These are phyloP conservation scores for Sinelater perroti DNA, from an alignment of 2,888 invertebrate genomes.

Conservation along the genomic window DNA sequence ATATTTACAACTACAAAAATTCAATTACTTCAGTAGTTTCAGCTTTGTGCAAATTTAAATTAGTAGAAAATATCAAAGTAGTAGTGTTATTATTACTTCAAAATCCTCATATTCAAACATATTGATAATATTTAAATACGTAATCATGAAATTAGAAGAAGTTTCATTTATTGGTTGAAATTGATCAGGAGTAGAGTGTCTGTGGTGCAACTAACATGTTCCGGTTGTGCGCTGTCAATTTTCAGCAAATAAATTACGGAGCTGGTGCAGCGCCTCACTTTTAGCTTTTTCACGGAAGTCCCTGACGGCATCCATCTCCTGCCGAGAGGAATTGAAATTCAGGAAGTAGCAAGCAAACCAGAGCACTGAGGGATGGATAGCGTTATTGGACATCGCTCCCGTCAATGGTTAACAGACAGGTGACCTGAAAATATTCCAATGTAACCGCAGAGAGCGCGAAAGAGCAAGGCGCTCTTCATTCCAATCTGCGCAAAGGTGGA, in stretches of 20 bases:
- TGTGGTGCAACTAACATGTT: too few relatives aligned
- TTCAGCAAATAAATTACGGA: constrained; percentile 29
- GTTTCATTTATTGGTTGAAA: too few relatives aligned
- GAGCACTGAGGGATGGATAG: constrained; percentile 36
- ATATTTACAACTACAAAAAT: too few relatives aligned
- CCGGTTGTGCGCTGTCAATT: constrained; percentile 24
- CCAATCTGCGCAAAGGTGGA: constrained; percentile 22
- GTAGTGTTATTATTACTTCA: too few relatives aligned
- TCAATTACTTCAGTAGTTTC: too few relatives aligned
- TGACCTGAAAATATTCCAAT: constrained; percentile 42
- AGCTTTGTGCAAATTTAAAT: too few relatives aligned
- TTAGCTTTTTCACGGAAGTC: constrained; percentile 18
- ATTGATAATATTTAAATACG: too few relatives aligned
- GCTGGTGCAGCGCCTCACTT: constrained; percentile 23
- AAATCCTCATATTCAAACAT: too few relatives aligned
- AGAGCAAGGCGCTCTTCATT: constrained; percentile 23
- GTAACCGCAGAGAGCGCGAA: constrained; percentile 30
- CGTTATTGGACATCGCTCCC: constrained; percentile 43
- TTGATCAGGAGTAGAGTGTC: too few relatives aligned
- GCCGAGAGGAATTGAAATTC: constrained; percentile 36
- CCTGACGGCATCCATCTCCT: constrained; percentile 22
- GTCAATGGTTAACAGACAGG: constrained; percentile 41
- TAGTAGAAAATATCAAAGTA: too few relatives aligned
- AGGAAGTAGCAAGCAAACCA: constrained; percentile 35
- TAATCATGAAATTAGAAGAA: too few relatives aligned